Evolutionary conservation across 2,113 vertebrate species (phyloP).

Genomic region (Condylura cristata): DNA sequence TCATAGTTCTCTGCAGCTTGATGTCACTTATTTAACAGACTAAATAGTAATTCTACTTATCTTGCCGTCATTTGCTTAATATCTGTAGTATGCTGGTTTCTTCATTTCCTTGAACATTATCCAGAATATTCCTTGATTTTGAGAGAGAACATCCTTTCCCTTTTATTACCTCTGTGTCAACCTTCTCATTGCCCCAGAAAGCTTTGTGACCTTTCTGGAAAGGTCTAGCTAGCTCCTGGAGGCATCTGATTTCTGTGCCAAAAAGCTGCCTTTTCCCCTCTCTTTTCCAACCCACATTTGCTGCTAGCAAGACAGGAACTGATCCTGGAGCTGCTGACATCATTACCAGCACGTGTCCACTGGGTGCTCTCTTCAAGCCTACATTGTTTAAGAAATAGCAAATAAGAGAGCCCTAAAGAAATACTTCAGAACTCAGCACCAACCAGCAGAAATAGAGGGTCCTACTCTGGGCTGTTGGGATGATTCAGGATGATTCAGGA

Average conservation of each 20-base stretch:
- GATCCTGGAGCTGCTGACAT: background rate
- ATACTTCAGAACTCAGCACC: background rate
- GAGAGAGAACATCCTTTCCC: background rate
- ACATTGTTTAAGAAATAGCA: background rate
- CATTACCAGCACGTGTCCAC: background rate
- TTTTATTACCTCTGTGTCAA: background rate
- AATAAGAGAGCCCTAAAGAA: background rate
- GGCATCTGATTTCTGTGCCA: background rate
- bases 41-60: background rate
- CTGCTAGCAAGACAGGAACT: background rate
- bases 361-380: background rate
- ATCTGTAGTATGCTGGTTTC: background rate
- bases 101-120: background rate
- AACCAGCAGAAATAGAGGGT: background rate
- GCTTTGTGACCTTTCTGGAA: background rate
- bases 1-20: background rate
- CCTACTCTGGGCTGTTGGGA: background rate
- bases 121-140: background rate
- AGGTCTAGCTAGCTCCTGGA: background rate
- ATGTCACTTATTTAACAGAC: background rate
- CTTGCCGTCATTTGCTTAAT: background rate
- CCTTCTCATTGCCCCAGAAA: background rate
- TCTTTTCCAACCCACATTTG: background rate
- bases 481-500: too few species aligned
- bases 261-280: fast-evolving